Percentiles rank a stretch among this genome's conserved stretches.
Evolutionary conservation across 2,113 vertebrate genomes (phyloP).

Genomic region (Hemibagrus wyckioides): DNA sequence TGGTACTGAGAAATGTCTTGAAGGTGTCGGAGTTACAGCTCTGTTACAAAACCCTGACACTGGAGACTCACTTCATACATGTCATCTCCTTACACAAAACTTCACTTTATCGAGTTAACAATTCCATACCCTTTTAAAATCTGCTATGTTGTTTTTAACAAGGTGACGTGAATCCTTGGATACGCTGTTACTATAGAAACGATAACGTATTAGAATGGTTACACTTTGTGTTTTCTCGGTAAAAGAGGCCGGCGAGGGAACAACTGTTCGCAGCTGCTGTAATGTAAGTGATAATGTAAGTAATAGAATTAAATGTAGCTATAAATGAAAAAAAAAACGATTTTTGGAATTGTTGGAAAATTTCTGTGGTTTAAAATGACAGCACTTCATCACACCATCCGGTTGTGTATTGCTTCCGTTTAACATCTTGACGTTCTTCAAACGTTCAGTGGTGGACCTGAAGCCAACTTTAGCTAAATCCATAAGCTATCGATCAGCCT

Average conservation of each 20-base stretch:
- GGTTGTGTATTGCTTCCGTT: not conserved
- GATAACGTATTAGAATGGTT: not conserved
- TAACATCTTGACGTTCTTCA: not conserved
- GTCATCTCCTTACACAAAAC: not conserved
- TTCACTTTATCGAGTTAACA: not conserved
- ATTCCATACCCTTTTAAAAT: not conserved
- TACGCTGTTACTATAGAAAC: not conserved
- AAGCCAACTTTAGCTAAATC: constrained; percentile 3
- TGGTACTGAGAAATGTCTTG: too few relatives aligned
- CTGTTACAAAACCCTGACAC: not conserved
- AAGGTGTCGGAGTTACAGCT: too few relatives aligned
- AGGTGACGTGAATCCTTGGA: not conserved
- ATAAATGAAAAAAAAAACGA: not conserved
- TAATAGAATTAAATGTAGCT: not conserved
- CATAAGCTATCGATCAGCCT: constrained; percentile 17
- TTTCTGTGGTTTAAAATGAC: not conserved
- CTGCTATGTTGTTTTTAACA: not conserved
- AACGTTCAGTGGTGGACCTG: not conserved
- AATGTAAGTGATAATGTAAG: not conserved
- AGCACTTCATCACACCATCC: not conserved
- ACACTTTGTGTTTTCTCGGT: not conserved
- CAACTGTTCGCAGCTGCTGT: not conserved
- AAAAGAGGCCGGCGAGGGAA: not conserved
- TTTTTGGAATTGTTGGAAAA: not conserved
- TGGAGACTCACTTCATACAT: not conserved